A percentile compares a stretch with the other conserved stretches of the same genome.
phyloP scores from a whole-genome alignment of 1,140 invertebrate genomes.

The Dendrolimus punctatus region DNA sequence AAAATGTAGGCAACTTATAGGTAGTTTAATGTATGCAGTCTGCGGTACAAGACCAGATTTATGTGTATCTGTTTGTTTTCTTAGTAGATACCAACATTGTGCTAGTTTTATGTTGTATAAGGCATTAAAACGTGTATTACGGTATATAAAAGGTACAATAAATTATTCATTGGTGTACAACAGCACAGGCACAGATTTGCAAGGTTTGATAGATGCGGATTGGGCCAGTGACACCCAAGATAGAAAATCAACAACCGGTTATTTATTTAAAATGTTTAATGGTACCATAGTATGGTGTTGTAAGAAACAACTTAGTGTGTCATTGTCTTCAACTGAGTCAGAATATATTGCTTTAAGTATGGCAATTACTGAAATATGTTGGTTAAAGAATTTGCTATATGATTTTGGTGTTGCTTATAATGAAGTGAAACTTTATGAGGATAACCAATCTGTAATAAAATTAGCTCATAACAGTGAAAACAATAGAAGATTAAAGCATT shows the following conservation, averaged over 20 bases:
- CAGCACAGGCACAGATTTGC: no score
- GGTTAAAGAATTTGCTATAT: background rate
- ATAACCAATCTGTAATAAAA: conserved; percentile 1
- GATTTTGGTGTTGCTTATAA: background rate
- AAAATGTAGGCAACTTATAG: no score
- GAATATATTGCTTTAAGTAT: background rate
- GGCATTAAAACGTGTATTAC: background rate
- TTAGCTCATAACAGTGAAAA: background rate
- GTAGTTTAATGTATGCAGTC: no score
- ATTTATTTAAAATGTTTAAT: background rate
- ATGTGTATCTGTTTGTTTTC: no score
- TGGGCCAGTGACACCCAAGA: background rate
- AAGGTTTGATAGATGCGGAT: background rate
- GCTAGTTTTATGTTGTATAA: no score
- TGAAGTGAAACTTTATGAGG: background rate
- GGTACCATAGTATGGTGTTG: background rate
- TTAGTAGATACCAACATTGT: no score
- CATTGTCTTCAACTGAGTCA: conserved; percentile 1
- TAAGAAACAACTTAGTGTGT: background rate
- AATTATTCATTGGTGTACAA: background rate
- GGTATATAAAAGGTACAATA: conserved; percentile 1
- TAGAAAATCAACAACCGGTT: background rate
- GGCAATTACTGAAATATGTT: background rate
- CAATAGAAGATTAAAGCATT: no score
- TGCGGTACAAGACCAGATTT: no score